These are phyloP conservation scores for Trogon melanurus DNA, from an alignment of 2,113 vertebrate genomes.

Conservation along the genomic window DNA sequence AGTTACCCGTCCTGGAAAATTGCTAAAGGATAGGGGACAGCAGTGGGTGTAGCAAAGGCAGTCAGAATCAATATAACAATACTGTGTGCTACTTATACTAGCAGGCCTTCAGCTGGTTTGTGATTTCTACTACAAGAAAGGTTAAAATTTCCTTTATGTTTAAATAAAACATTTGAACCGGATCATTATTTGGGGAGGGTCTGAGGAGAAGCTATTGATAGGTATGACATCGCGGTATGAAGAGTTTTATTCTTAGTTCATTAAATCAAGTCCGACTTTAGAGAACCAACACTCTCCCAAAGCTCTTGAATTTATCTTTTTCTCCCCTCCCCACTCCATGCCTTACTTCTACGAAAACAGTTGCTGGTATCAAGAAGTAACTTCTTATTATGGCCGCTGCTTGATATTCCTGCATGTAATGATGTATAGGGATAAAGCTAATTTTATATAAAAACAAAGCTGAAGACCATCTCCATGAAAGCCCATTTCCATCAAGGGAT, in stretches of 20 bases:
- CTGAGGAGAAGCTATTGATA: not conserved
- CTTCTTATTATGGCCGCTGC: not conserved
- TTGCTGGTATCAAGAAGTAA: not conserved
- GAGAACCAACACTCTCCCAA: not conserved
- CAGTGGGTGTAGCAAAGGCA: not conserved
- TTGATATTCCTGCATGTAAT: not conserved
- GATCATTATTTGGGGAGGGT: not conserved
- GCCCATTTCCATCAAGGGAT: not conserved
- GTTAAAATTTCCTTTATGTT: not conserved
- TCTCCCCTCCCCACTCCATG: rapidly evolving
- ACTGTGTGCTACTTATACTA: not conserved
- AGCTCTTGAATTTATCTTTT: not conserved
- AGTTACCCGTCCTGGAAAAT: conserved; percentile 1
- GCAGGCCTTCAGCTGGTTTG: not conserved
- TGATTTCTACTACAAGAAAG: not conserved
- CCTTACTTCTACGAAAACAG: not conserved
- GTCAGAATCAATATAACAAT: not conserved
- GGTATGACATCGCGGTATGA: rapidly evolving
- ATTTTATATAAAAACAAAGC: not conserved
- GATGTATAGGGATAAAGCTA: not conserved
- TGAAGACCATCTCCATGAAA: not conserved
- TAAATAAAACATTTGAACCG: not conserved
- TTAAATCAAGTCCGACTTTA: not conserved
- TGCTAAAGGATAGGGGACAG: not conserved
- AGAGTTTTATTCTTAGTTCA: not conserved